phyloP scores from a whole-genome alignment of 2,797 vertebrate species.

The Phyllotis vaccarum region DNA sequence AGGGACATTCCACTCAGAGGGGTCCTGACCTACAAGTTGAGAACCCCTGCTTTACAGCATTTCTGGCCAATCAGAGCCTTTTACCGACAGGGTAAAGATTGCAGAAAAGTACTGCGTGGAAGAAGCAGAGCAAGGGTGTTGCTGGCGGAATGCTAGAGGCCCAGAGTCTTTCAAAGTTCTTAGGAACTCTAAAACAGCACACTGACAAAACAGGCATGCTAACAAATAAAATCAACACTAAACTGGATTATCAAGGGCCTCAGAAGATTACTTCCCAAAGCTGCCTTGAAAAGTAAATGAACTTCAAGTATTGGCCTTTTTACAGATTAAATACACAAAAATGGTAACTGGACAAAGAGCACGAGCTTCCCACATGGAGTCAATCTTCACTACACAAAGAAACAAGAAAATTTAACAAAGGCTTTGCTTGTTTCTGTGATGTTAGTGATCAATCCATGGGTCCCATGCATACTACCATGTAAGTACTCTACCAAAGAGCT shows the following conservation, averaged over 20 bases:
- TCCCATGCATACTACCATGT: neutral
- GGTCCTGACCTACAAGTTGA: neutral
- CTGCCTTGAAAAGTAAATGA: neutral
- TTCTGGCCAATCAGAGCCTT: neutral
- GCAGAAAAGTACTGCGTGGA: neutral
- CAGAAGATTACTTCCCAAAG: neutral
- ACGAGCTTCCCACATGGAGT: neutral
- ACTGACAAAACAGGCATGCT: neutral
- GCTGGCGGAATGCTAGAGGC: neutral
- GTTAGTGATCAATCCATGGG: too few species aligned
- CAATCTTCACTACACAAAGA: neutral
- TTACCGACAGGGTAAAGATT: neutral
- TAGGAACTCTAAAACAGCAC: neutral
- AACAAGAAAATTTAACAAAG: neutral
- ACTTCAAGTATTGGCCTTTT: neutral
- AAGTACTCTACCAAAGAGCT: neutral
- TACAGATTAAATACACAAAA: neutral
- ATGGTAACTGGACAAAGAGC: neutral
- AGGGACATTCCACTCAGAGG: neutral
- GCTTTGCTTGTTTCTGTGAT: neutral
- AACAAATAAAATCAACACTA: neutral
- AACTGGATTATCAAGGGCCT: neutral
- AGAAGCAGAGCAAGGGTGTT: neutral
- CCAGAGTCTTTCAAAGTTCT: neutral
- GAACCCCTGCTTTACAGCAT: neutral